phyloP scores from a whole-genome alignment of 2,113 vertebrate species.

The Aptenodytes forsteri region DNA sequence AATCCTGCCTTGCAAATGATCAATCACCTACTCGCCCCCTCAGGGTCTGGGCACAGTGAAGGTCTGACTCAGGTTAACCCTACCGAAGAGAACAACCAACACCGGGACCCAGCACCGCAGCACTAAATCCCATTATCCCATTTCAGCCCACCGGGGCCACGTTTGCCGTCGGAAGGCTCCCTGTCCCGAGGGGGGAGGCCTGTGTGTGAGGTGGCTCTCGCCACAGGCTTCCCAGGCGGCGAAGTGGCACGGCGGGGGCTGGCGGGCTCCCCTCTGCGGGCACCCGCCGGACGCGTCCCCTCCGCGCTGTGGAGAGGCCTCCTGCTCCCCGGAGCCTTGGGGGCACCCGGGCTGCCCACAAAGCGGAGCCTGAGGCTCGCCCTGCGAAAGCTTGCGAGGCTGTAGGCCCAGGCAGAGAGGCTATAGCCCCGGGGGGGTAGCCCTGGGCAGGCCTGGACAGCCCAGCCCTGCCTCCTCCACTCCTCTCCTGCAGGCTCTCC shows the following conservation, averaged over 20 bases:
- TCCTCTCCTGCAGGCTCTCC: background rate
- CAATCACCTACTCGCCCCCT: background rate
- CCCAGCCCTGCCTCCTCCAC: background rate
- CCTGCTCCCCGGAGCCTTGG: background rate
- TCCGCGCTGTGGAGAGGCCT: background rate
- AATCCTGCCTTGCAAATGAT: background rate
- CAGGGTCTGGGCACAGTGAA: background rate
- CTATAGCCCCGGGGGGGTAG: background rate
- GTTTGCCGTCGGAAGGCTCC: background rate
- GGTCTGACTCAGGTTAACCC: background rate
- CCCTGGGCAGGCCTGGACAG: no score
- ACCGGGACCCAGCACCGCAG: background rate
- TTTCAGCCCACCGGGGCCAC: background rate
- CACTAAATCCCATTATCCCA: fast-evolving
- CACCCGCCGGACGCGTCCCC: no score
- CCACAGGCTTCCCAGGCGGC: background rate
- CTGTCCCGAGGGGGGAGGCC: background rate
- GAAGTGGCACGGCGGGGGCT: background rate
- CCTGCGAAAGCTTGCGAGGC: background rate
- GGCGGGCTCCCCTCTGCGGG: background rate
- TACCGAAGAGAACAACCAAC: background rate
- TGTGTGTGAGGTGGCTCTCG: fast-evolving
- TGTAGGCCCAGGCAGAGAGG: background rate
- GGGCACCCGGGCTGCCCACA: background rate
- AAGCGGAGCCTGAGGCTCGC: background rate